Conservation (phyloP, 2,888 invertebrate species). For the Carpatolechia fugitivella region DNA sequence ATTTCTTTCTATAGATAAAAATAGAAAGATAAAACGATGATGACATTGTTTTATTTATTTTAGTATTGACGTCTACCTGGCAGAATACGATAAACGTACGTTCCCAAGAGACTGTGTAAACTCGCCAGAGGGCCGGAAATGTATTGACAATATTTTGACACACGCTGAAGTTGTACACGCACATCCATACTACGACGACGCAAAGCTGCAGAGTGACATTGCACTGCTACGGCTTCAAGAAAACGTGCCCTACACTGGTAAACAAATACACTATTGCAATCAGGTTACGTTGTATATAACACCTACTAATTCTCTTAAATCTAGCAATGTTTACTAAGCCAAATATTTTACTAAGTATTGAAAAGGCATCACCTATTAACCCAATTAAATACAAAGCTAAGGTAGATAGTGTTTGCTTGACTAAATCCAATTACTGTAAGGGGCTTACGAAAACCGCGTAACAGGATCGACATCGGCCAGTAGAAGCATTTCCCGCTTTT, state of each 20-base stretch:
- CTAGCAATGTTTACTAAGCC: neutral
- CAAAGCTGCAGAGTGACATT: conserved; percentile 57
- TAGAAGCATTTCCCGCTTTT: conserved; percentile 3
- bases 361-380: no score
- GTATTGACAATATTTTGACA: conserved; percentile 56
- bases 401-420: neutral
- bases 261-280: conserved; percentile 16
- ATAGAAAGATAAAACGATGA: no score
- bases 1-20: no score
- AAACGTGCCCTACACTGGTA: conserved; percentile 60
- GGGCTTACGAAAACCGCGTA: conserved; percentile 10
- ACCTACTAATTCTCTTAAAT: neutral
- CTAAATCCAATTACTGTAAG: conserved; percentile 17
- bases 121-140: conserved; percentile 41
- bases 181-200: conserved; percentile 55
- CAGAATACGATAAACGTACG: conserved; percentile 66
- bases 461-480: conserved; percentile 11
- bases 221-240: conserved; percentile 53
- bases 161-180: conserved; percentile 44
- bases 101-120: conserved; percentile 61
- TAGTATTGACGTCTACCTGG: conserved; percentile 57
- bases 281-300: neutral
- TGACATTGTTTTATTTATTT: conserved; percentile 21
- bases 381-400: neutral
- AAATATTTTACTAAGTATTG: neutral